Evolutionary conservation across 2,797 vertebrate species (phyloP).

Genomic region (Poecilia velifera): DNA sequence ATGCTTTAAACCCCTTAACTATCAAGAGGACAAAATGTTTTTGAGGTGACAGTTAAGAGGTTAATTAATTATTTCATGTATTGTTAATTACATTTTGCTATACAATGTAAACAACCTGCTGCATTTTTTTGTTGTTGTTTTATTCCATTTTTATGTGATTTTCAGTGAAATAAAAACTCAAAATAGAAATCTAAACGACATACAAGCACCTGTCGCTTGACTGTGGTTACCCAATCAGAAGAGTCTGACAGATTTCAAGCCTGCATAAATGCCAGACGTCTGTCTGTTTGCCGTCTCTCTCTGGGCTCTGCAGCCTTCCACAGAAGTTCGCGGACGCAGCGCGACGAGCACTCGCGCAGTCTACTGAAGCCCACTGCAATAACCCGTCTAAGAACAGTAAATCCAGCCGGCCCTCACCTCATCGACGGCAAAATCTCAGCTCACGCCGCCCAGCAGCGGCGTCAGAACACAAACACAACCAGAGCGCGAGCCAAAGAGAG

Average conservation of each 20-base stretch:
- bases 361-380: constrained; percentile 22
- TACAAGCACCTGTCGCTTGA: neutral
- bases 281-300: neutral
- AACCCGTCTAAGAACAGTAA: constrained; percentile 32
- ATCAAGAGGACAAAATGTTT: too few species aligned
- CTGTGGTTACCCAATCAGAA: neutral
- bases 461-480: constrained; percentile 38
- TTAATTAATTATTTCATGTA: neutral
- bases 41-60: too few species aligned
- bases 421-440: constrained; percentile 43
- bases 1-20: neutral
- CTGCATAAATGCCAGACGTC: neutral
- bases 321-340: constrained; percentile 10
- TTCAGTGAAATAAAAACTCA: neutral
- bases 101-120: neutral
- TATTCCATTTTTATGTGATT: neutral
- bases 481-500: constrained; percentile 14
- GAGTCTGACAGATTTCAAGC: neutral
- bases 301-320: constrained; percentile 2
- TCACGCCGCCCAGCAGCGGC: constrained; percentile 32
- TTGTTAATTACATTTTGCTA: neutral
- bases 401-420: constrained; percentile 34
- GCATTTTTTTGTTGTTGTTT: neutral
- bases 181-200: neutral
- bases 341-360: constrained; percentile 29